Conservation (phyloP, 2,888 invertebrate genomes). For the Hydroisotoma schaefferi region DNA sequence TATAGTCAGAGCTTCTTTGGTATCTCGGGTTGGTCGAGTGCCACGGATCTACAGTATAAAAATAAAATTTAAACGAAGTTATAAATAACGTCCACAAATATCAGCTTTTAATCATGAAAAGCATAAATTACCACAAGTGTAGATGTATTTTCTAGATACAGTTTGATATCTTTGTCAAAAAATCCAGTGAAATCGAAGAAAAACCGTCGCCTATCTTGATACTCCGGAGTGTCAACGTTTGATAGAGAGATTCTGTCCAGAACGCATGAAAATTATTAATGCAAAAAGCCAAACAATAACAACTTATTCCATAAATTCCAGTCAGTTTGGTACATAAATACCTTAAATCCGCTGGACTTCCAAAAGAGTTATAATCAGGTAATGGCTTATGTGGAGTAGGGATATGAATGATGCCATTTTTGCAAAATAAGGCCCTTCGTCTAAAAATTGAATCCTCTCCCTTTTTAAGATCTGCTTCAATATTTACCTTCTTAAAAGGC, state of each 20-base stretch:
- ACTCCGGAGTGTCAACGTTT: slow-evolving; percentile 21
- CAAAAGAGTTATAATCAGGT: slow-evolving; percentile 18
- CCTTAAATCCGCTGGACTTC: slow-evolving; percentile 22
- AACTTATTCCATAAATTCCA: too few species aligned
- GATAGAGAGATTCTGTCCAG: slow-evolving; percentile 9
- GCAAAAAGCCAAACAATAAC: too few species aligned
- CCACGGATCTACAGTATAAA: slow-evolving; percentile 21
- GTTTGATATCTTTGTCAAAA: slow-evolving; percentile 26
- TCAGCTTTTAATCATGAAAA: background rate
- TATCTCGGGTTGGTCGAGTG: slow-evolving; percentile 4
- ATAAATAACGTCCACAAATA: background rate
- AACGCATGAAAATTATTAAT: too few species aligned
- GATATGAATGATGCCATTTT: slow-evolving; percentile 23
- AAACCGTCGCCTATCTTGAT: slow-evolving; percentile 25
- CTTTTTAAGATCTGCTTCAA: background rate
- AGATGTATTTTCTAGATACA: slow-evolving; percentile 31
- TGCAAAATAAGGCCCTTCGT: too few species aligned
- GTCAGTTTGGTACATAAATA: background rate
- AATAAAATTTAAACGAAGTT: too few species aligned
- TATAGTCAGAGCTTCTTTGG: background rate
- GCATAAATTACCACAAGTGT: background rate
- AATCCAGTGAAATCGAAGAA: slow-evolving; percentile 34
- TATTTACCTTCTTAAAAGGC: background rate
- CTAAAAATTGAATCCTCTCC: too few species aligned
- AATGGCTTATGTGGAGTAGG: slow-evolving; percentile 29